phyloP scores from a whole-genome alignment of 1,140 invertebrate genomes.

The Diorhabda elongata region DNA sequence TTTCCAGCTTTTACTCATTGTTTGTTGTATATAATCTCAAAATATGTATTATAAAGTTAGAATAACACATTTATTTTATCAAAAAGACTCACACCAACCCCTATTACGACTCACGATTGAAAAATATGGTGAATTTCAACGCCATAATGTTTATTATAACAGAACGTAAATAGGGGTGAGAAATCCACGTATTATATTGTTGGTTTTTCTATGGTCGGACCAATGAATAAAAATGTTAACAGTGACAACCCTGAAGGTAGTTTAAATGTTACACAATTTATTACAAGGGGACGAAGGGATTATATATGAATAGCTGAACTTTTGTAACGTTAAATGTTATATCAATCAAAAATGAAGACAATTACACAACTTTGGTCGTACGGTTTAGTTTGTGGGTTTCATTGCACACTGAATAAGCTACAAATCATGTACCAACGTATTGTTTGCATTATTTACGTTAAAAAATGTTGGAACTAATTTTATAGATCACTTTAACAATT shows the following conservation, averaged over 20 bases:
- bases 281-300: background rate
- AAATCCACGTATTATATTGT: constrained; percentile 16
- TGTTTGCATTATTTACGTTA: no score
- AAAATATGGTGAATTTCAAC: constrained; percentile 20
- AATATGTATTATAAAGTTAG: background rate
- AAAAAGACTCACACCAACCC: background rate
- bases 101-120: background rate
- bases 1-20: background rate
- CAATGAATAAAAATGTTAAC: constrained; percentile 20
- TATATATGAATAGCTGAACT: background rate
- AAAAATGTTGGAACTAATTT: no score
- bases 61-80: no score
- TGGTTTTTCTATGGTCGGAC: constrained; percentile 13
- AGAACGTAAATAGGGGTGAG: constrained; percentile 16
- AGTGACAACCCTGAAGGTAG: constrained; percentile 1
- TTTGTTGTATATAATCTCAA: background rate
- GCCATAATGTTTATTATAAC: constrained; percentile 21
- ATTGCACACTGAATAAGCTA: no score
- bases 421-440: no score
- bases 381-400: no score
- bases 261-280: background rate
- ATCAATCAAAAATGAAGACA: background rate
- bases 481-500: no score
- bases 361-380: background rate
- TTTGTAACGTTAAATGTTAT: background rate